phyloP scores from a whole-genome alignment of 2,113 vertebrate genomes.

The Camelus dromedarius region DNA sequence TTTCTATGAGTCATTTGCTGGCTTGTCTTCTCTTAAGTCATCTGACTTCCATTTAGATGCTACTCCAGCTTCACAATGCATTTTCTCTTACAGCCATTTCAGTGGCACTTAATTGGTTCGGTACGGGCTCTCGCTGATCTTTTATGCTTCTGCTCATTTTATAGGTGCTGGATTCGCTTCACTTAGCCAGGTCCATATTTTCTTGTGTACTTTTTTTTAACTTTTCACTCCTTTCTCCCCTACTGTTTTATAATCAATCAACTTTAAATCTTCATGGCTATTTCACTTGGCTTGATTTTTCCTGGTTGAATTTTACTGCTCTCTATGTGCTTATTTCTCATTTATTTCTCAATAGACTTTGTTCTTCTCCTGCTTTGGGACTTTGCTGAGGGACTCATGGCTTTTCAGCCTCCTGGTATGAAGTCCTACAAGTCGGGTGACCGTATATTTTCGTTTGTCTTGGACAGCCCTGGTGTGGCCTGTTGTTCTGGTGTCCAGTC shows the following conservation, averaged over 20 bases:
- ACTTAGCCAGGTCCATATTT: constrained; percentile 10
- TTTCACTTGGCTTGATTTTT: constrained; percentile 1
- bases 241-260: constrained; percentile 15
- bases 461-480: background rate
- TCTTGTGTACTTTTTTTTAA: background rate
- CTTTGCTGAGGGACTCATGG: background rate
- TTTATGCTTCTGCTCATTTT: constrained; percentile 49
- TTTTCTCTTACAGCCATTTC: constrained; percentile 17
- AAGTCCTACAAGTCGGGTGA: background rate
- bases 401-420: background rate
- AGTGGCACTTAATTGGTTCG: background rate
- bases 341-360: constrained; percentile 9
- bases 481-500: background rate
- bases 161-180: background rate
- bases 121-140: background rate
- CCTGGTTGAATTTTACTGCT: background rate
- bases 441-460: background rate
- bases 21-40: constrained; percentile 57
- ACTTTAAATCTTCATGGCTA: background rate
- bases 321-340: background rate
- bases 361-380: constrained; percentile 9
- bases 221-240: background rate
- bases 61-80: background rate
- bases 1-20: constrained; percentile 52
- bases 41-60: constrained; percentile 73